Conservation (phyloP, 2,888 invertebrate species). For the Heteromurus nitidus region DNA sequence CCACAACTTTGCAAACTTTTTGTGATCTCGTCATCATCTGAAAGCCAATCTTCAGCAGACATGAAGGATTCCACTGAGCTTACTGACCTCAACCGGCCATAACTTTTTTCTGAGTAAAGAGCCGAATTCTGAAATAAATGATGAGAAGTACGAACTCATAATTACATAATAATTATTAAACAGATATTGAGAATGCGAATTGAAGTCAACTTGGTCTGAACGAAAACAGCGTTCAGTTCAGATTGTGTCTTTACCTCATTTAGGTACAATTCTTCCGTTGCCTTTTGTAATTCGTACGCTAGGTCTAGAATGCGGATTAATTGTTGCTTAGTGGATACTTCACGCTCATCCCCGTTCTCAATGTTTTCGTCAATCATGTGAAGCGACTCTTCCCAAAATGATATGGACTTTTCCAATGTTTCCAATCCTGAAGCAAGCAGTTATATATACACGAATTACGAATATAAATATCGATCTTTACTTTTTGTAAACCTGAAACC, state of each 20-base stretch:
- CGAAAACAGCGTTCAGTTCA: not conserved
- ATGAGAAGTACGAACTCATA: too few relatives aligned
- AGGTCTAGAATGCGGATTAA: slow-evolving; percentile 88
- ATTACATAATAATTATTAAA: too few relatives aligned
- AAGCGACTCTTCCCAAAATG: slow-evolving; percentile 96
- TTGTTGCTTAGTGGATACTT: slow-evolving; percentile 58
- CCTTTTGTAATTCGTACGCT: slow-evolving; percentile 89
- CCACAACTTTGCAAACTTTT: slow-evolving; percentile 65
- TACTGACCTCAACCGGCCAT: slow-evolving; percentile 79
- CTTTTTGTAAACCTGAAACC: not conserved
- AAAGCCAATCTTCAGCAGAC: slow-evolving; percentile 91
- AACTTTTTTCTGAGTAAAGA: slow-evolving; percentile 67
- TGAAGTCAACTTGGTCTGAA: slow-evolving; percentile 9
- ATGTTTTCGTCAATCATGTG: slow-evolving; percentile 87
- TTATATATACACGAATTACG: not conserved
- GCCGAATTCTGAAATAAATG: slow-evolving; percentile 67
- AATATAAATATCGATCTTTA: not conserved
- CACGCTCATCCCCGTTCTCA: slow-evolving; percentile 82
- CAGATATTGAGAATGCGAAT: not conserved
- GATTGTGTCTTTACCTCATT: slow-evolving; percentile 78
- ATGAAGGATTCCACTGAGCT: slow-evolving; percentile 97
- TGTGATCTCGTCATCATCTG: slow-evolving; percentile 76
- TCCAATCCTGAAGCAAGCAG: slow-evolving; percentile 85
- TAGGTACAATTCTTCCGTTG: slow-evolving; percentile 90
- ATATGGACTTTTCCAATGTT: slow-evolving; percentile 91